A percentile compares a stretch with the other conserved stretches of the same genome.
Evolutionary conservation across 2,797 vertebrate genomes (phyloP).

Genomic region (Coranthus polyacanthus): DNA sequence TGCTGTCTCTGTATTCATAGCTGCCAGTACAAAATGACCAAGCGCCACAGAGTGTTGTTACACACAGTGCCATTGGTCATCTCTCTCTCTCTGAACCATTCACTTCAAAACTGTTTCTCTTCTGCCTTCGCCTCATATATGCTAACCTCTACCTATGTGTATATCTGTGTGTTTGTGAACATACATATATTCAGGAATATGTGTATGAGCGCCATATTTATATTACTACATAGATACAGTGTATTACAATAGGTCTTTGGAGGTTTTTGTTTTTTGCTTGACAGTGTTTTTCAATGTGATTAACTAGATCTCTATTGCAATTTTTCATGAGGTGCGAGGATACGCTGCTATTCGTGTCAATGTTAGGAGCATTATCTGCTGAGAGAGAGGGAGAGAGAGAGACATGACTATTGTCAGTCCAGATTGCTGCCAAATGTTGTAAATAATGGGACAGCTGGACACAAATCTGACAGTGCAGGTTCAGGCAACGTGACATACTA

Average conservation of each 20-base stretch:
- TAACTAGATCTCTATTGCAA: slow-evolving; percentile 60
- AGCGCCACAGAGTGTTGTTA: slow-evolving; percentile 55
- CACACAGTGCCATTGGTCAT: slow-evolving; percentile 65
- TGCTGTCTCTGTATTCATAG: slow-evolving; percentile 67
- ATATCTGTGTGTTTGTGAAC: slow-evolving; percentile 75
- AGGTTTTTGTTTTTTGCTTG: slow-evolving; percentile 77
- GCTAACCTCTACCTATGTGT: slow-evolving; percentile 77
- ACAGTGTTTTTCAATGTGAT: slow-evolving; percentile 73
- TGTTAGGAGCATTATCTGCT: slow-evolving; percentile 79
- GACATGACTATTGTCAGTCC: slow-evolving; percentile 70
- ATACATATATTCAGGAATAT: slow-evolving; percentile 81
- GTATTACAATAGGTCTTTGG: slow-evolving; percentile 75
- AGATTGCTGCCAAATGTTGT: slow-evolving; percentile 89
- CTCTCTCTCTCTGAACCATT: slow-evolving; percentile 76
- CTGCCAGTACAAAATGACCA: slow-evolving; percentile 68
- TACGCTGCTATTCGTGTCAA: slow-evolving; percentile 88
- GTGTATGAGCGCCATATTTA: slow-evolving; percentile 78
- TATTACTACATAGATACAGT: slow-evolving; percentile 76
- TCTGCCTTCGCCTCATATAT: slow-evolving; percentile 81
- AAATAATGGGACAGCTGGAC: slow-evolving; percentile 85
- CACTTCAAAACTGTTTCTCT: slow-evolving; percentile 71
- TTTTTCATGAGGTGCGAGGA: slow-evolving; percentile 83
- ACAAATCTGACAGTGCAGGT: slow-evolving; percentile 89
- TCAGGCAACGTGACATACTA: slow-evolving; percentile 60
- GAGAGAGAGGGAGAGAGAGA: slow-evolving; percentile 46